Conservation (phyloP, 1,140 invertebrate genomes). For the Arion vulgaris region DNA sequence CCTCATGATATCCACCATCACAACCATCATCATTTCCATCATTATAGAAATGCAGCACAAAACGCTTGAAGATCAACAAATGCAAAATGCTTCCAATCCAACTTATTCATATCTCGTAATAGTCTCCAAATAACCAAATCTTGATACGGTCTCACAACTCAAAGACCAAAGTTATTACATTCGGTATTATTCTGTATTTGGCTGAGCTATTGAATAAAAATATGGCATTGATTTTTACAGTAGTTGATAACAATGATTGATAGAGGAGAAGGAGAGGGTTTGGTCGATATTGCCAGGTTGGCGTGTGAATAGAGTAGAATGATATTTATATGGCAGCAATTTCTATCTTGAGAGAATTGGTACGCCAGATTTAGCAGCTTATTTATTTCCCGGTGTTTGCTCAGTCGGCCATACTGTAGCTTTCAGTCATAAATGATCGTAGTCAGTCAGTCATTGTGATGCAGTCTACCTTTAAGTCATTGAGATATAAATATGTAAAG, state of each 20-base stretch:
- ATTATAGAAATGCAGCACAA: too few relatives aligned
- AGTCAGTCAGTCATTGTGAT: too few relatives aligned
- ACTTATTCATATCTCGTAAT: not conserved
- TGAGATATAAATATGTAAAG: too few relatives aligned
- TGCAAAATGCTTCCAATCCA: too few relatives aligned
- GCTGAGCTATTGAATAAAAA: conserved; percentile 1
- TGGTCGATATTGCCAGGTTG: not conserved
- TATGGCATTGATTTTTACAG: conserved; percentile 2
- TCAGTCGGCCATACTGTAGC: not conserved
- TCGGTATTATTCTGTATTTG: not conserved
- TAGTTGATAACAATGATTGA: conserved; percentile 5
- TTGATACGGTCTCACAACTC: not conserved
- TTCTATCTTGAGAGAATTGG: not conserved
- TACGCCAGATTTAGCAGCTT: not conserved
- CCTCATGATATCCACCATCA: too few relatives aligned
- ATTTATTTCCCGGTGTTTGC: not conserved
- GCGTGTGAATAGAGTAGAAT: not conserved
- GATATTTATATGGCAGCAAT: not conserved
- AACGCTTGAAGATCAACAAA: too few relatives aligned
- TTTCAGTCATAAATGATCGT: too few relatives aligned
- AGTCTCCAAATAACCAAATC: not conserved
- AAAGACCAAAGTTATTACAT: conserved; percentile 3
- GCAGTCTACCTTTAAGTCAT: too few relatives aligned
- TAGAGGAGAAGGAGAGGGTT: not conserved
- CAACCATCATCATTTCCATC: too few relatives aligned